phyloP scores from a whole-genome alignment of 23 tunicate genomes.

The Corella eumyota region DNA sequence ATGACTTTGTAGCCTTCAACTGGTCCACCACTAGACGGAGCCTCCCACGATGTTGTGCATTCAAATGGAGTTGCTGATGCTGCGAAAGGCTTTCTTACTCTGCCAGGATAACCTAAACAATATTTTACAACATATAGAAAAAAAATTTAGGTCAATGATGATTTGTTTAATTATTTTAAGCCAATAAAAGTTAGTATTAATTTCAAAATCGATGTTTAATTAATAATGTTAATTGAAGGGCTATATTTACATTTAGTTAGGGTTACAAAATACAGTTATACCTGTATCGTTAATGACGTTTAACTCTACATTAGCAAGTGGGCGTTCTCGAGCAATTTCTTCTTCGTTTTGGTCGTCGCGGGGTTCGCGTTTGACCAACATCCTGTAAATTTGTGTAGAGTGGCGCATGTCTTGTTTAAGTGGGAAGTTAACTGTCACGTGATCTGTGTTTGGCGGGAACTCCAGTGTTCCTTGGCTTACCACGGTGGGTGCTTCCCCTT shows the following conservation, averaged over 20 bases:
- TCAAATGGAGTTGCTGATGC: conserved; percentile 54
- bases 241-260: neutral
- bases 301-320: conserved; percentile 64
- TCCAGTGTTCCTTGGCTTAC: conserved; percentile 47
- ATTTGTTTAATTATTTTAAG: neutral
- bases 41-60: conserved; percentile 75
- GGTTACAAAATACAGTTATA: no score
- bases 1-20: conserved; percentile 74
- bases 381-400: conserved; percentile 33
- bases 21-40: conserved; percentile 80
- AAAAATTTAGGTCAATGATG: neutral
- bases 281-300: conserved; percentile 91
- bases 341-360: conserved; percentile 8
- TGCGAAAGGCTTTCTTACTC: conserved; percentile 62
- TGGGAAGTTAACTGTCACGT: conserved; percentile 51
- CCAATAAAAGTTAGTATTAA: neutral
- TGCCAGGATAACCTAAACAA: conserved; percentile 93
- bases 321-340: conserved; percentile 32
- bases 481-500: conserved; percentile 14
- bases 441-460: conserved; percentile 49
- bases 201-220: neutral
- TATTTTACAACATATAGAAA: neutral
- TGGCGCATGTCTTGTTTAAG: conserved; percentile 80
- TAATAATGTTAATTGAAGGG: no score
- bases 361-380: conserved; percentile 21